Conservation (phyloP, 2,113 vertebrate genomes). For the Xiphorhynchus elegans region DNA sequence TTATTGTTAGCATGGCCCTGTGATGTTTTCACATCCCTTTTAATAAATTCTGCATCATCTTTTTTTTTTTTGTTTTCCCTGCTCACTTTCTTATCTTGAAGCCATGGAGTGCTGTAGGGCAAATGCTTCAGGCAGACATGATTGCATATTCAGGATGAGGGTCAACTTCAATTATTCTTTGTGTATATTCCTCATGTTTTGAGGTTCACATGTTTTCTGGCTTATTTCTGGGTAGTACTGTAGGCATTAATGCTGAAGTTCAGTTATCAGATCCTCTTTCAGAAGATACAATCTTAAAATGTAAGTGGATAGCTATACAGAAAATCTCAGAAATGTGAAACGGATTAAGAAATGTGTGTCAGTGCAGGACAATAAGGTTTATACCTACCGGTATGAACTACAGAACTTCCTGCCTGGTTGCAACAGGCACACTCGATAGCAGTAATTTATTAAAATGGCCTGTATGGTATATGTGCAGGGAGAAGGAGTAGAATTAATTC, state of each 20-base stretch:
- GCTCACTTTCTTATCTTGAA: not conserved
- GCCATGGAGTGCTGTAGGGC: not conserved
- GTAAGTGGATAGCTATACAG: not conserved
- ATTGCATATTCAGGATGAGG: not conserved
- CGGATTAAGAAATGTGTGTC: not conserved
- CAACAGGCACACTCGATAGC: accelerated
- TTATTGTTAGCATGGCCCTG: not conserved
- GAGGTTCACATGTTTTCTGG: not conserved
- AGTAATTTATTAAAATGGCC: not conserved
- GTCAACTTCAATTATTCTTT: not conserved
- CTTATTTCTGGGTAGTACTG: not conserved
- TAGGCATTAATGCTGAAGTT: not conserved
- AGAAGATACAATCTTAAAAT: not conserved
- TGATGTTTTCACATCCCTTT: not conserved
- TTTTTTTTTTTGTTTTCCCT: not conserved
- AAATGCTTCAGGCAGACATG: not conserved
- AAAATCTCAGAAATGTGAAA: not conserved
- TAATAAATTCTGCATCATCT: not conserved
- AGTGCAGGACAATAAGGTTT: not conserved
- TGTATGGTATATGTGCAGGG: not conserved
- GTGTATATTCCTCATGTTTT: not conserved
- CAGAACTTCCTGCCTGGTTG: not conserved
- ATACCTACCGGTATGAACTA: not conserved
- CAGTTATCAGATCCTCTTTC: not conserved
- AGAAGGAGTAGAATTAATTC: not conserved